These are phyloP conservation scores for Sphyrna mokarran DNA, from an alignment of 2,113 vertebrate species.

Conservation along the genomic window DNA sequence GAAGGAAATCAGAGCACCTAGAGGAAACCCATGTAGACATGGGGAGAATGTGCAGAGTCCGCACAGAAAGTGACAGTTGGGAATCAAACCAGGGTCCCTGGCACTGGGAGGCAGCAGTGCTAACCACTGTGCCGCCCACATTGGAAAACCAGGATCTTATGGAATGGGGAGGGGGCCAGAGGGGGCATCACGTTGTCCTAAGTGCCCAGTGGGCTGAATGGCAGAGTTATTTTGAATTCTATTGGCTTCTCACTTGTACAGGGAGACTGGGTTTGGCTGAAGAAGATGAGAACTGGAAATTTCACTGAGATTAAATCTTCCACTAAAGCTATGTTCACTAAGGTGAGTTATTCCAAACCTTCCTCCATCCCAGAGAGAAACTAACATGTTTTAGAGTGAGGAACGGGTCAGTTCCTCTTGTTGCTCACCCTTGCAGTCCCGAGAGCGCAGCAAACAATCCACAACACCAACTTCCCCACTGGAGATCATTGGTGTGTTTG, in stretches of 20 bases:
- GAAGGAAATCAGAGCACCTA: no score
- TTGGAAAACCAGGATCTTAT: no score
- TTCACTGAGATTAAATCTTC: conserved; percentile 53
- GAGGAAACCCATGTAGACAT: no score
- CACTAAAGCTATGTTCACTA: conserved; percentile 67
- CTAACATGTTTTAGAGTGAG: neutral
- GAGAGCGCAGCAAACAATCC: neutral
- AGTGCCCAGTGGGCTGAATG: neutral
- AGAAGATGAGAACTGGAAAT: conserved; percentile 66
- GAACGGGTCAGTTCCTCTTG: neutral
- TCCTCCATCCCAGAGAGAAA: neutral
- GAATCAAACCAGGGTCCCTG: no score
- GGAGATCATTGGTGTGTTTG: neutral
- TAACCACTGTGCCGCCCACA: no score
- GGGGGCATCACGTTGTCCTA: neutral
- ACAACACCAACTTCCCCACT: neutral
- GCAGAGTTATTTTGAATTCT: neutral
- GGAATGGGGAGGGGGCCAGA: no score
- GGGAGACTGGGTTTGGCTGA: conserved; percentile 93
- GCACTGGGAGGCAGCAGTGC: no score
- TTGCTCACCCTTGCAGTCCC: neutral
- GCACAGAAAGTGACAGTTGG: no score
- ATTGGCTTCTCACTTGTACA: conserved; percentile 43
- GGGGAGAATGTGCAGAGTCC: no score
- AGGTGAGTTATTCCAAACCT: conserved; percentile 52